Conservation (phyloP, 2,797 vertebrate species). For the Anabas testudineus region DNA sequence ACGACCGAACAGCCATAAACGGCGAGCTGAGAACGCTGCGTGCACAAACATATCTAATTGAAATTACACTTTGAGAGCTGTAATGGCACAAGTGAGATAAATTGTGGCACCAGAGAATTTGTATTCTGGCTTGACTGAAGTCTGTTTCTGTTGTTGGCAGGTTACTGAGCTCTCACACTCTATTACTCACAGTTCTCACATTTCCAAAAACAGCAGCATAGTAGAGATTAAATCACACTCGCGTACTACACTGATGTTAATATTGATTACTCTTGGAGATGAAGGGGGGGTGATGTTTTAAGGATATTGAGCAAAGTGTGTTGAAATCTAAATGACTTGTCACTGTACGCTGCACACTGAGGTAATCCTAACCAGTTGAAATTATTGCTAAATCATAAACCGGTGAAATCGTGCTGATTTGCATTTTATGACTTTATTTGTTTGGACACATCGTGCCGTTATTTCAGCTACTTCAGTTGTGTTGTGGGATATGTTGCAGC, state of each 20-base stretch:
- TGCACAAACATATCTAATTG: conserved; percentile 20
- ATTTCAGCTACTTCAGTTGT: neutral
- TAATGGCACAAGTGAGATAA: conserved; percentile 41
- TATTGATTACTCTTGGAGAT: conserved; percentile 1
- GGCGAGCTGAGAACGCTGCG: neutral
- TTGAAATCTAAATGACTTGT: conserved; percentile 9
- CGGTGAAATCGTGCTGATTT: neutral
- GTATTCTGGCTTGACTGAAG: conserved; percentile 21
- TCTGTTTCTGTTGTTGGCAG: conserved; percentile 38
- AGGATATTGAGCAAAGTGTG: neutral
- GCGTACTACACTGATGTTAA: conserved; percentile 11
- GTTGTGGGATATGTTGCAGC: neutral
- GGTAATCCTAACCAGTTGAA: neutral
- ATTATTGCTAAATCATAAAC: neutral
- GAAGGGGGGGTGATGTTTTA: conserved; percentile 4
- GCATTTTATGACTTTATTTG: neutral
- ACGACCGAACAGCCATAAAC: conserved; percentile 51
- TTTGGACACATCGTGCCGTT: neutral
- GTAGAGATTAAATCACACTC: conserved; percentile 28
- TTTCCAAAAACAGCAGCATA: conserved; percentile 21
- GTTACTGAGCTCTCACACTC: conserved; percentile 32
- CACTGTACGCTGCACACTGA: neutral
- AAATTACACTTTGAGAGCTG: conserved; percentile 38
- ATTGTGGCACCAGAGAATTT: conserved; percentile 36
- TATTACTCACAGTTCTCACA: conserved; percentile 27